Conservation (phyloP, 1,140 invertebrate genomes). For the Cataglyphis hispanica region DNA sequence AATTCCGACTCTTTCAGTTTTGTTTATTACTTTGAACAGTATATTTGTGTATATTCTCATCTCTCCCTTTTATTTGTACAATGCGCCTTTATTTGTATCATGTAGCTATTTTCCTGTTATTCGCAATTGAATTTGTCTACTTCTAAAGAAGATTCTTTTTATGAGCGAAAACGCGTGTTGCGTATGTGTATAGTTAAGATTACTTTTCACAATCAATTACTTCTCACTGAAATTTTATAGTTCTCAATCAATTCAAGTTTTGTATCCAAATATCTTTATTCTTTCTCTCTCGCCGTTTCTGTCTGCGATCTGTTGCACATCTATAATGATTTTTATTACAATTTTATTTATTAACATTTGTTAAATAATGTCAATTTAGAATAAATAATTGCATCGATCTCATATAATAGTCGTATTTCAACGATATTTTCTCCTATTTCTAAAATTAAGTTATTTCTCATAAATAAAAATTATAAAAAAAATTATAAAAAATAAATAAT, state of each 20-base stretch:
- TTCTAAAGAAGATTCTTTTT: not conserved
- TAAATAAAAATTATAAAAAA: conserved; percentile 21
- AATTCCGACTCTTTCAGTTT: conserved; percentile 42
- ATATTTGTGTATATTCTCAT: conserved; percentile 14
- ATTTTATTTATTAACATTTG: conserved; percentile 9
- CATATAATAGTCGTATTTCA: conserved; percentile 11
- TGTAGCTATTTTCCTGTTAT: conserved; percentile 24
- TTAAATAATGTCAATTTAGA: conserved; percentile 9
- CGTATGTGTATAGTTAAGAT: conserved; percentile 6
- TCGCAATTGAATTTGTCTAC: conserved; percentile 32
- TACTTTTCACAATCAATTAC: conserved; percentile 27
- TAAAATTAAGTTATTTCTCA: not conserved
- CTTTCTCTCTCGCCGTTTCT: conserved; percentile 13
- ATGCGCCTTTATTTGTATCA: not conserved
- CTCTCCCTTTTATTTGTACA: conserved; percentile 33
- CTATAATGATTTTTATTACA: not conserved
- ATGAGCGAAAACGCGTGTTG: not conserved
- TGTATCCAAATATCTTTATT: conserved; percentile 7
- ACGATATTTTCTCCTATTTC: not conserved
- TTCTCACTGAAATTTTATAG: conserved; percentile 1
- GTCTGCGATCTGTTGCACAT: not conserved
- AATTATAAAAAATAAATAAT: not conserved
- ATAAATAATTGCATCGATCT: conserved; percentile 8
- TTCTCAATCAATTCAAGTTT: conserved; percentile 6
- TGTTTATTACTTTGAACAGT: conserved; percentile 13